Base-by-base conservation (phyloP, 1,140 invertebrate species). In the Brevipalpus yothersi region DNA sequence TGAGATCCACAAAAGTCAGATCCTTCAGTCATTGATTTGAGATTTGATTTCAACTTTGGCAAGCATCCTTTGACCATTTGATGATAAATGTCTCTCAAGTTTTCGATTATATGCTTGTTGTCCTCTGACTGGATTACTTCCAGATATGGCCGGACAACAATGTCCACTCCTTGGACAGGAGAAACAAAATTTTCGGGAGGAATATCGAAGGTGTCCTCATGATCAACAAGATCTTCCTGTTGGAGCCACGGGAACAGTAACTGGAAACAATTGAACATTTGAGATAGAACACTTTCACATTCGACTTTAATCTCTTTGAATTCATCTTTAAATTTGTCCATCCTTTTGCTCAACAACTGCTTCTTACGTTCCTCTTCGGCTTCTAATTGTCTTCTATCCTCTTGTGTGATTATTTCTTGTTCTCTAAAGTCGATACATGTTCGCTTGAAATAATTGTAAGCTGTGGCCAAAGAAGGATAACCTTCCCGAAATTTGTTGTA, bases 401-500 rank as follows among this genome's bases (percentile, higher is more conserved):
- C 23, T 47, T 39, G 10, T 13, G 5, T 59, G 11, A 53, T 21
- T 43, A 62, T 49, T 43, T 42, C 15, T 40, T 40, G n/a, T 59
- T 62, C 13, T 51, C 19, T 53, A 31, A 60, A 58, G 31, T 63
- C 19, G 61, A 47, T 49, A 51, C 56, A 40, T 13, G 72, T 66
- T 73, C 76, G 72, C 3, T 43, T 19, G 11, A 57, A 61, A 63
- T 72, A 78, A 21, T 74, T 72, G 61, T 72, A 74, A 15, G 69
- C 75, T 42, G 77, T 63, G 19, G 65, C 63, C 5, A 79, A 67
- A 66, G 72, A 69, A 62, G 71, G 75, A 66, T 78, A 78, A 15
- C 67, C 69, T 5, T 65, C 58, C 17, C 73, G 72, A 71, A 69
- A 79, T 43, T 72, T 69, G 1, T 70, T 63, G 59, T 73, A 63